phyloP scores from a whole-genome alignment of 2,888 invertebrate species.

The Acleris sparsana region DNA sequence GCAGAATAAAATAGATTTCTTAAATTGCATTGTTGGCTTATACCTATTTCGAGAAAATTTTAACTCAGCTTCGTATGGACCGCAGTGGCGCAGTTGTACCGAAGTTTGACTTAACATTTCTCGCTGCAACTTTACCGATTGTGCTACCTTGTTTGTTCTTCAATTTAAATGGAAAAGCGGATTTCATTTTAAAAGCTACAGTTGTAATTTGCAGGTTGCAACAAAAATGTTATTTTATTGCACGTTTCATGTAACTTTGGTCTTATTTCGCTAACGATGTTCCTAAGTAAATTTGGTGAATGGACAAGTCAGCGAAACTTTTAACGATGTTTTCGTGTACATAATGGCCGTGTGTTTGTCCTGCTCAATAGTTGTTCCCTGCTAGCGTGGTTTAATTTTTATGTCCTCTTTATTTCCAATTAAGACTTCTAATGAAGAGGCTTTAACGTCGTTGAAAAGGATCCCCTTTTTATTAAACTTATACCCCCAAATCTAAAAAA shows the following conservation, averaged over 20 bases:
- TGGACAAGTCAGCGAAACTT: slow-evolving; percentile 21
- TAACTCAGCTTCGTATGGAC: slow-evolving; percentile 7
- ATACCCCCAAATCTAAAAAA: too few relatives aligned
- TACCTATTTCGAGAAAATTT: neutral
- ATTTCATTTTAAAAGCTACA: slow-evolving; percentile 8
- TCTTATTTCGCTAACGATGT: slow-evolving; percentile 17
- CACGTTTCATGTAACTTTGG: slow-evolving; percentile 8
- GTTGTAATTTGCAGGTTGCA: neutral
- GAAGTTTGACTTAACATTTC: slow-evolving; percentile 20
- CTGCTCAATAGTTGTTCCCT: slow-evolving; percentile 9
- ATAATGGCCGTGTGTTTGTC: slow-evolving; percentile 10
- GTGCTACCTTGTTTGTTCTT: slow-evolving; percentile 20
- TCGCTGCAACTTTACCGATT: slow-evolving; percentile 1
- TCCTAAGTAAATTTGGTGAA: slow-evolving; percentile 20
- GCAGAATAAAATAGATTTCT: too few relatives aligned
- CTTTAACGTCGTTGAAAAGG: too few relatives aligned
- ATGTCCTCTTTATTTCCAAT: neutral
- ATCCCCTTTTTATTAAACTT: too few relatives aligned
- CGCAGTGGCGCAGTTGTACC: slow-evolving; percentile 22
- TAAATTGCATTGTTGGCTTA: too few relatives aligned
- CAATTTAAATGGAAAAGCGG: slow-evolving; percentile 15
- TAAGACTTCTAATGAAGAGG: neutral
- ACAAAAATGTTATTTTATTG: slow-evolving; percentile 20
- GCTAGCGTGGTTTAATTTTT: neutral
- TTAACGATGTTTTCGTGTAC: slow-evolving; percentile 31